Evolutionary conservation across 2,888 invertebrate genomes (phyloP).

Genomic region (Rhagophthalmus giganteus): DNA sequence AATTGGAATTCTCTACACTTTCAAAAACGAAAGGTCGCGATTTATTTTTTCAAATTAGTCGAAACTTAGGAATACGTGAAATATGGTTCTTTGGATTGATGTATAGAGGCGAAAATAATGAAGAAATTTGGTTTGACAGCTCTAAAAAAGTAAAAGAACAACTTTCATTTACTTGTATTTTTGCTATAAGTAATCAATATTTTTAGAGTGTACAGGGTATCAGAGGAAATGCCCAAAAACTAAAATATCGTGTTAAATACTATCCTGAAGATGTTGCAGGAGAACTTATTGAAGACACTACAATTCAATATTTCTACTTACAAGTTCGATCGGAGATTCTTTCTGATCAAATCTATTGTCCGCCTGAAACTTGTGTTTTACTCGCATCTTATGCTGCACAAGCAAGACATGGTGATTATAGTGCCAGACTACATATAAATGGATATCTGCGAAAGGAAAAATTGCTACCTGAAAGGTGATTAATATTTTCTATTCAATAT

Average conservation of each 20-base stretch:
- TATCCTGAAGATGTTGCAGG: conserved; percentile 99
- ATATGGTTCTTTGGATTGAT: conserved; percentile 52
- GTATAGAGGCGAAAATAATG: conserved; percentile 42
- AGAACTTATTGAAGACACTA: conserved; percentile 98
- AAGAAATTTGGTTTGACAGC: conserved; percentile 49
- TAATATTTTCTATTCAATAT: neutral
- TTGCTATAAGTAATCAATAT: neutral
- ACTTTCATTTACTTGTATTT: neutral
- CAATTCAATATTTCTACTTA: conserved; percentile 88
- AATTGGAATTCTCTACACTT: conserved; percentile 46
- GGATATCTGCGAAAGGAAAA: conserved; percentile 88
- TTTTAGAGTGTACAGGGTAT: conserved; percentile 44
- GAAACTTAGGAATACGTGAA: conserved; percentile 49
- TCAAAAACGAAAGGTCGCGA: conserved; percentile 44
- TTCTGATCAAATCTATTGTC: conserved; percentile 97
- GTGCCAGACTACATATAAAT: conserved; percentile 73
- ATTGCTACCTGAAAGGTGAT: conserved; percentile 82
- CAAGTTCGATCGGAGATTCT: conserved; percentile 95
- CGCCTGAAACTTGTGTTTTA: conserved; percentile 96
- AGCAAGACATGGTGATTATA: conserved; percentile 94
- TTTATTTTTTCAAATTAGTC: conserved; percentile 47
- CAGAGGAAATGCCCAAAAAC: conserved; percentile 36
- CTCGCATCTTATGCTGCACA: conserved; percentile 97
- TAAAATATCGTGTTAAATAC: conserved; percentile 85
- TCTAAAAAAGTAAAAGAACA: conserved; percentile 47